Evolutionary conservation across 2,113 vertebrate species (phyloP).

Genomic region (Grus americana): DNA sequence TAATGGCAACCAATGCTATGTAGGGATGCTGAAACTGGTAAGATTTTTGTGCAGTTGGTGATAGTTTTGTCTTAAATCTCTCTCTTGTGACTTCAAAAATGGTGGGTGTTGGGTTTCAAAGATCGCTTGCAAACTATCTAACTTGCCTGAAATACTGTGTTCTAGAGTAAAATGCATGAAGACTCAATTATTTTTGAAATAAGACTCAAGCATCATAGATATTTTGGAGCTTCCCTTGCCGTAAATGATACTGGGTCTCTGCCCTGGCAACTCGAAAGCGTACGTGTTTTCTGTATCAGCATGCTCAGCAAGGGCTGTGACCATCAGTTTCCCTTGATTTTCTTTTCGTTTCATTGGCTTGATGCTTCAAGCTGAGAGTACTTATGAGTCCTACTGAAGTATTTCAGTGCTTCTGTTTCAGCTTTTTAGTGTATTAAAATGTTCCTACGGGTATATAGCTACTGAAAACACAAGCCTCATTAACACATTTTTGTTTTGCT

Average conservation of each 20-base stretch:
- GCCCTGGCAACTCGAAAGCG: neutral
- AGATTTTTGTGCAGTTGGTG: neutral
- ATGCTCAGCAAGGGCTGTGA: neutral
- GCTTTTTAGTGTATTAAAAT: neutral
- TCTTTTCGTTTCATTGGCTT: neutral
- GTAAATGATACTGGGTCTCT: neutral
- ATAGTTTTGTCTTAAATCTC: neutral
- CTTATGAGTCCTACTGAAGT: neutral
- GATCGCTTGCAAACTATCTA: neutral
- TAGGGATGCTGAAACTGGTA: neutral
- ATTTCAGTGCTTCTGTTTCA: neutral
- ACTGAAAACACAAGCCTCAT: slow-evolving; percentile 16
- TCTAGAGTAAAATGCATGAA: neutral
- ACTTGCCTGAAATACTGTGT: neutral
- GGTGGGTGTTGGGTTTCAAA: neutral
- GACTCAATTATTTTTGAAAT: neutral
- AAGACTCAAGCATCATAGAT: neutral
- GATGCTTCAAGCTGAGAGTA: neutral
- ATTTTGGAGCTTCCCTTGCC: neutral
- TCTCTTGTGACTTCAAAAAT: neutral
- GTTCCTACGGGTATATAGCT: neutral
- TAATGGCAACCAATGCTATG: neutral
- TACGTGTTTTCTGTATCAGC: neutral
- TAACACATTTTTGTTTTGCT: slow-evolving; percentile 36
- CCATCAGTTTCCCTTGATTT: neutral